These are phyloP conservation scores for Tadarida brasiliensis DNA, from an alignment of 2,797 vertebrate species.

Conservation along the genomic window DNA sequence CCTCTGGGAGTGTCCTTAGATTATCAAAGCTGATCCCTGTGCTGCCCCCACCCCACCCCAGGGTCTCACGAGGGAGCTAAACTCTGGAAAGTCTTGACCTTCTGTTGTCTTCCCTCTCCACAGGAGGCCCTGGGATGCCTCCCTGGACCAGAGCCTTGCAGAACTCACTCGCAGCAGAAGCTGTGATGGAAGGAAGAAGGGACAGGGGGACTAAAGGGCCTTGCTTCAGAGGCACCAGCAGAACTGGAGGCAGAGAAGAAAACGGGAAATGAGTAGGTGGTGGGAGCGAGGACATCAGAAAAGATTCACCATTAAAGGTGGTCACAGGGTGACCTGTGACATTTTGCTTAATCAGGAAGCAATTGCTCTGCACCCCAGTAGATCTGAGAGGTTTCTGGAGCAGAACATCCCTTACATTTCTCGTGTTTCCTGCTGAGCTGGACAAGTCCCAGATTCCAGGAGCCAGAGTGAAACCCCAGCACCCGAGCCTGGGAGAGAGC, in stretches of 20 bases:
- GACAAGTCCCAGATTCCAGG: neutral
- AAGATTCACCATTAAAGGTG: neutral
- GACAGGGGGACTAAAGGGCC: neutral
- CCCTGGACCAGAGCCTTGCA: fast-evolving
- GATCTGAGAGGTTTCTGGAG: neutral
- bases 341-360: slow-evolving; percentile 14
- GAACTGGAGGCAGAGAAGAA: neutral
- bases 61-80: neutral
- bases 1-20: neutral
- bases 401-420: neutral
- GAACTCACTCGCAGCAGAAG: no score
- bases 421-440: neutral
- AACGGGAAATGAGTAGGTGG: neutral
- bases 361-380: neutral
- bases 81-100: neutral
- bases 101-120: neutral
- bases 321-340: neutral
- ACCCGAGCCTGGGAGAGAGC: neutral
- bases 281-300: slow-evolving; percentile 3
- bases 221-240: neutral
- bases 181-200: neutral
- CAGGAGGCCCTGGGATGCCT: neutral
- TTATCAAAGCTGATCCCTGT: neutral
- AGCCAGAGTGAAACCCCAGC: neutral
- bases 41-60: neutral